These are phyloP conservation scores for Eidolon dupreanum DNA, from an alignment of 2,797 vertebrate genomes.

Conservation along the genomic window DNA sequence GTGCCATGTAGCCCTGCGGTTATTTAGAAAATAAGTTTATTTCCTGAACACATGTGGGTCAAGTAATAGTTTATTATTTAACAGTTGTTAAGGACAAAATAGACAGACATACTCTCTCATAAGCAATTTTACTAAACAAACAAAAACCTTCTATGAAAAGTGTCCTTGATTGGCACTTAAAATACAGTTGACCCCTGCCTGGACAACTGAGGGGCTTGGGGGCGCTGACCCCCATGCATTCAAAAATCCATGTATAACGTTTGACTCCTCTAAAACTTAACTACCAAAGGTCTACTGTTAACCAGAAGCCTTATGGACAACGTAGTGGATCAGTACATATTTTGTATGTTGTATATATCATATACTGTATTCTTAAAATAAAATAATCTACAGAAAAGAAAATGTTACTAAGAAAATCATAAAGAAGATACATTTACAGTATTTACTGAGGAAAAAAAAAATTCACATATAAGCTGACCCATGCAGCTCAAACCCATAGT, in stretches of 20 bases:
- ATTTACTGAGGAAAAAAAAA: background rate
- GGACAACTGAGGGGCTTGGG: background rate
- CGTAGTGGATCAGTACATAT: background rate
- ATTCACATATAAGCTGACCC: background rate
- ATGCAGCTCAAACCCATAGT: too few relatives aligned
- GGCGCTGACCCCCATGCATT: background rate
- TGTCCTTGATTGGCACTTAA: background rate
- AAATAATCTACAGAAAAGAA: background rate
- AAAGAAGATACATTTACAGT: background rate
- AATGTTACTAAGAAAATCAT: background rate
- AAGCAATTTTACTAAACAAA: background rate
- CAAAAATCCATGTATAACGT: background rate
- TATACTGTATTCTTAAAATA: background rate
- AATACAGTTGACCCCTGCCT: background rate
- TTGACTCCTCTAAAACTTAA: background rate
- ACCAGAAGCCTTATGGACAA: background rate
- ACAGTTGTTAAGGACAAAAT: background rate
- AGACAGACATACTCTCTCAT: fast-evolving
- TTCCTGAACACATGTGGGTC: background rate
- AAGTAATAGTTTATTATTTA: background rate
- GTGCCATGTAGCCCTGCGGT: constrained; percentile 95
- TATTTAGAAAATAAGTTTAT: background rate
- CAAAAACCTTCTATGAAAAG: background rate
- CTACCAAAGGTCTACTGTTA: too few relatives aligned
- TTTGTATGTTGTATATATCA: background rate